A percentile compares a stretch with the other conserved stretches of the same genome.
phyloP scores from a whole-genome alignment of 2,113 vertebrate species.

The Delphinus delphis region DNA sequence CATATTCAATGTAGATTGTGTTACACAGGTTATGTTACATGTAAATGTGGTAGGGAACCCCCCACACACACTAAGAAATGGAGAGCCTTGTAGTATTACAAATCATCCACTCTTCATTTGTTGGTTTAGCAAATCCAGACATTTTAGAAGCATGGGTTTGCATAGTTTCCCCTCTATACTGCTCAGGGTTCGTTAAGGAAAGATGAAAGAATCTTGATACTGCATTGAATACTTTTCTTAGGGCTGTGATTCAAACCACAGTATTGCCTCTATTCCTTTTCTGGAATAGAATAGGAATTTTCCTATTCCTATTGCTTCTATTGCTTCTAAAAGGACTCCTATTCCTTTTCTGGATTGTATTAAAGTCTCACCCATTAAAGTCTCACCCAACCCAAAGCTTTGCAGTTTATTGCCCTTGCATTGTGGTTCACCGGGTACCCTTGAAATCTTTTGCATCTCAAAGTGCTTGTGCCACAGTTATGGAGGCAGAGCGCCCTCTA shows the following conservation, averaged over 20 bases:
- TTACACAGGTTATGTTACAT: not conserved
- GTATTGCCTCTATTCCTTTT: not conserved
- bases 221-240: not conserved
- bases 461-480: not conserved
- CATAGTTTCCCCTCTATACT: not conserved
- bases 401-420: not conserved
- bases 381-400: not conserved
- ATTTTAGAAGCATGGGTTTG: not conserved
- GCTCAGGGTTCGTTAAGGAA: not conserved
- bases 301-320: no score
- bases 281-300: not conserved
- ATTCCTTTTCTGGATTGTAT: not conserved
- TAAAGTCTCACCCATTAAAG: not conserved
- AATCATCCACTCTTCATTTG: not conserved
- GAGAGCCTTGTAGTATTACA: not conserved
- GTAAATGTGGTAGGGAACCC: not conserved
- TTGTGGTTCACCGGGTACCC: not conserved
- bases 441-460: not conserved
- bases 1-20: not conserved
- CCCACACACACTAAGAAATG: not conserved
- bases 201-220: not conserved
- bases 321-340: not conserved
- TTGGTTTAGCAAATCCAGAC: not conserved
- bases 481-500: conserved; percentile 58
- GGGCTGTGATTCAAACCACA: not conserved